Percentiles rank a stretch among this genome's conserved stretches.
Evolutionary conservation across 2,113 vertebrate genomes (phyloP).

Genomic region (Nerophis lumbriciformis): DNA sequence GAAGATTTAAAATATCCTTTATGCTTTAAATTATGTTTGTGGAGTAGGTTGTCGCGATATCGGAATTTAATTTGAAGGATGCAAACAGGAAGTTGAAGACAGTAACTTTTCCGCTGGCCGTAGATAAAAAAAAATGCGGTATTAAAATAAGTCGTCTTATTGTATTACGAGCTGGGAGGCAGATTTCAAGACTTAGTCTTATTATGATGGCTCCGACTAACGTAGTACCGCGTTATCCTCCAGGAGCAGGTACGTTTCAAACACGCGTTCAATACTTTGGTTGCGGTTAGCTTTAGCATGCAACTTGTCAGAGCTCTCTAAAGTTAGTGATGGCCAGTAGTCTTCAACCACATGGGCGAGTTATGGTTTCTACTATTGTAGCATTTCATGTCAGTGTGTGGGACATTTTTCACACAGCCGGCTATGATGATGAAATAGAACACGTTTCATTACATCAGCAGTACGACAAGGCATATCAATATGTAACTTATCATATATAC

Average conservation of each 20-base stretch:
- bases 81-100: constrained; percentile 1
- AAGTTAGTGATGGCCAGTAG: too few relatives aligned
- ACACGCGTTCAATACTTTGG: not conserved
- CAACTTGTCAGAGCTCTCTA: not conserved
- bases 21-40: too few relatives aligned
- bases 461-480: not conserved
- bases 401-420: not conserved
- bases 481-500: too few relatives aligned
- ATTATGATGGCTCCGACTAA: constrained; percentile 56
- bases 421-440: not conserved
- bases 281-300: not conserved
- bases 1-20: too few relatives aligned
- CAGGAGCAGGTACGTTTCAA: constrained; percentile 26
- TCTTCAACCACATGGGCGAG: not conserved
- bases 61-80: constrained; percentile 39
- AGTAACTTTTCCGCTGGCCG: not conserved
- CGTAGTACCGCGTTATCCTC: not conserved
- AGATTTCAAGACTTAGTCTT: not conserved
- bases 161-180: not conserved
- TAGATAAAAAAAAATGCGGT: too few relatives aligned
- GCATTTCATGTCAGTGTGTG: too few relatives aligned
- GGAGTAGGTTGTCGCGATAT: too few relatives aligned
- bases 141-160: not conserved
- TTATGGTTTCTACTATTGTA: not conserved
- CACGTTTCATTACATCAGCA: not conserved